A percentile compares a stretch with the other conserved stretches of the same genome.
phyloP scores from a whole-genome alignment of 64 coral and sea anemone species.

The Stylophora pistillata region DNA sequence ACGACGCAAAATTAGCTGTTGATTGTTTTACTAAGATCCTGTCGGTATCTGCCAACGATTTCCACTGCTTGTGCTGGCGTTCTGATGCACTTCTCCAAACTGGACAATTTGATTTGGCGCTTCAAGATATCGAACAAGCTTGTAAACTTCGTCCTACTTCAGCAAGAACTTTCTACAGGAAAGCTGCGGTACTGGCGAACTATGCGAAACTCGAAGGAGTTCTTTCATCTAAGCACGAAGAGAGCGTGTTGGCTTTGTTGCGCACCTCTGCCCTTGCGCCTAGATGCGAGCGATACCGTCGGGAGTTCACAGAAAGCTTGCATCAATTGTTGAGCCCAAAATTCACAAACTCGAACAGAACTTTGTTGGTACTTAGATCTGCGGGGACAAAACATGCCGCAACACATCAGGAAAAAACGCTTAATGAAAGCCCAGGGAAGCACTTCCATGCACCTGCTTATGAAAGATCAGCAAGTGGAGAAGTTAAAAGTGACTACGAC shows the following conservation, averaged over 20 bases:
- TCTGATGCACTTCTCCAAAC: slow-evolving; percentile 39
- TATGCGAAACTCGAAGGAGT: slow-evolving; percentile 20
- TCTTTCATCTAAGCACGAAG: slow-evolving; percentile 6
- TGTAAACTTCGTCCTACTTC: slow-evolving; percentile 20
- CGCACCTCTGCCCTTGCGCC: slow-evolving; percentile 44
- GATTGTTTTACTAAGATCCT: slow-evolving; percentile 30
- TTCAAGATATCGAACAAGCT: slow-evolving; percentile 62
- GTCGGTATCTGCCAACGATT: slow-evolving; percentile 32
- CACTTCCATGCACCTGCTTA: background rate
- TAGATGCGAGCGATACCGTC: slow-evolving; percentile 24
- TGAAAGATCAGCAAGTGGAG: background rate
- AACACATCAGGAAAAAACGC: background rate
- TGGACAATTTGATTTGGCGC: slow-evolving; percentile 51
- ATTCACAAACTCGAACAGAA: slow-evolving; percentile 55
- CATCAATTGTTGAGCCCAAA: slow-evolving; percentile 55
- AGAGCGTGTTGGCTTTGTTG: slow-evolving; percentile 42
- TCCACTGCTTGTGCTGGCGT: slow-evolving; percentile 67
- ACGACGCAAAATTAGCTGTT: slow-evolving; percentile 34
- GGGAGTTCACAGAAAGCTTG: slow-evolving; percentile 48
- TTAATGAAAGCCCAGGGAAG: background rate
- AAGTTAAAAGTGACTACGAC: background rate
- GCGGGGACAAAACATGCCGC: background rate
- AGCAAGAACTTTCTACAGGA: slow-evolving; percentile 45
- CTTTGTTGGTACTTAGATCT: slow-evolving; percentile 4
- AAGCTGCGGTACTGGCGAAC: slow-evolving; percentile 47